Evolutionary conservation across 2,888 invertebrate species (phyloP).

Genomic region (Callyntrura guangdongensis): DNA sequence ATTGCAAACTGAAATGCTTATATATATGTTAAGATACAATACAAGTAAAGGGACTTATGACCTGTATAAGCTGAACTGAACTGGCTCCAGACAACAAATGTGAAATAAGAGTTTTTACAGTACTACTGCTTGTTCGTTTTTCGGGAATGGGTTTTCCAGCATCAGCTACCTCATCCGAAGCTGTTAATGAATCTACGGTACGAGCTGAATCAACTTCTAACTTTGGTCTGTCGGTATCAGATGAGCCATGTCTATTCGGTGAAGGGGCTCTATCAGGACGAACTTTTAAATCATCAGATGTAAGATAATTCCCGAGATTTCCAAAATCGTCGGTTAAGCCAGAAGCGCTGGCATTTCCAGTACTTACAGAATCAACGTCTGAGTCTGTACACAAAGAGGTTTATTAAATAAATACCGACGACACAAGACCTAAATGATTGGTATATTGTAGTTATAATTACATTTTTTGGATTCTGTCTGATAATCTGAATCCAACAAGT

Average conservation of each 20-base stretch:
- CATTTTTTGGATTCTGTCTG: slow-evolving; percentile 64
- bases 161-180: slow-evolving; percentile 80
- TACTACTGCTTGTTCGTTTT: slow-evolving; percentile 82
- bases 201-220: slow-evolving; percentile 20
- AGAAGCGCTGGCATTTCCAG: slow-evolving; percentile 80
- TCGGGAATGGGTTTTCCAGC: slow-evolving; percentile 81
- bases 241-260: slow-evolving; percentile 33
- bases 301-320: slow-evolving; percentile 31
- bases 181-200: slow-evolving; percentile 43
- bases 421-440: no score
- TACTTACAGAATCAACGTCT: slow-evolving; percentile 67
- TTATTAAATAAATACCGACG: not conserved
- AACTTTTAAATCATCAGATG: slow-evolving; percentile 58
- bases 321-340: slow-evolving; percentile 80
- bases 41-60: no score
- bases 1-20: no score
- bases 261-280: slow-evolving; percentile 59
- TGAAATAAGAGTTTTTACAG: slow-evolving; percentile 90
- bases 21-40: no score
- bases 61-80: slow-evolving; percentile 86
- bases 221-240: slow-evolving; percentile 9
- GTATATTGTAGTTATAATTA: slow-evolving; percentile 33
- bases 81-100: slow-evolving; percentile 89
- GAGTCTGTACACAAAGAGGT: slow-evolving; percentile 50
- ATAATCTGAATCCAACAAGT: slow-evolving; percentile 68